A percentile compares a stretch with the other conserved stretches of the same genome.
Conservation (phyloP, 2,888 invertebrate genomes). For the Scaptomyza flava region DNA sequence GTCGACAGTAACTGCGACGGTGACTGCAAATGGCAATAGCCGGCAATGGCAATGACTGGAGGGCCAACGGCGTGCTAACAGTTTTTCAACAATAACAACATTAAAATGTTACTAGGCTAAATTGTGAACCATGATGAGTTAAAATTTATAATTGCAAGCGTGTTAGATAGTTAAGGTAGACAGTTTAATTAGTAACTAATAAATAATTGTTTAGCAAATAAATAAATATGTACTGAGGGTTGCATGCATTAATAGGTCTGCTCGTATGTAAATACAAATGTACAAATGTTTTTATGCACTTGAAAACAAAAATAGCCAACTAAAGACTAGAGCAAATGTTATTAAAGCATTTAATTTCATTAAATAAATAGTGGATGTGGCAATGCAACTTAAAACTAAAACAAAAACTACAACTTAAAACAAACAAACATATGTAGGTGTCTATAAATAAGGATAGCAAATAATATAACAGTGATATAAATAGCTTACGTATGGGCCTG, state of each 20-base stretch:
- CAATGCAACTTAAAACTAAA: conserved; percentile 31
- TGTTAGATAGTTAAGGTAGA: conserved; percentile 5
- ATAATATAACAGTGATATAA: conserved; percentile 50
- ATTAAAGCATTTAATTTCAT: conserved; percentile 16
- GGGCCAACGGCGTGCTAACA: conserved; percentile 27
- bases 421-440: background rate
- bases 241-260: conserved; percentile 10
- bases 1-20: conserved; percentile 2
- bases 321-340: conserved; percentile 20
- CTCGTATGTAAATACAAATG: conserved; percentile 32
- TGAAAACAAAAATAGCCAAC: conserved; percentile 21
- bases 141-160: conserved; percentile 11
- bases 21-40: conserved; percentile 33
- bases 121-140: conserved; percentile 12
- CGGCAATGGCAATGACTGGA: conserved; percentile 59
- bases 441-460: conserved; percentile 44
- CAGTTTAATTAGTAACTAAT: conserved; percentile 18
- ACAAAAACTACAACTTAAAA: conserved; percentile 10
- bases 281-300: conserved; percentile 27
- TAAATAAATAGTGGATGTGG: conserved; percentile 13
- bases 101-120: conserved; percentile 44
- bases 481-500: conserved; percentile 78
- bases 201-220: conserved; percentile 16
- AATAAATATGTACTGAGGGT: conserved; percentile 22
- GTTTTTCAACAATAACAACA: conserved; percentile 11